Base-by-base conservation (phyloP, 2,888 invertebrate species). In the Melanophora roralis region DNA sequence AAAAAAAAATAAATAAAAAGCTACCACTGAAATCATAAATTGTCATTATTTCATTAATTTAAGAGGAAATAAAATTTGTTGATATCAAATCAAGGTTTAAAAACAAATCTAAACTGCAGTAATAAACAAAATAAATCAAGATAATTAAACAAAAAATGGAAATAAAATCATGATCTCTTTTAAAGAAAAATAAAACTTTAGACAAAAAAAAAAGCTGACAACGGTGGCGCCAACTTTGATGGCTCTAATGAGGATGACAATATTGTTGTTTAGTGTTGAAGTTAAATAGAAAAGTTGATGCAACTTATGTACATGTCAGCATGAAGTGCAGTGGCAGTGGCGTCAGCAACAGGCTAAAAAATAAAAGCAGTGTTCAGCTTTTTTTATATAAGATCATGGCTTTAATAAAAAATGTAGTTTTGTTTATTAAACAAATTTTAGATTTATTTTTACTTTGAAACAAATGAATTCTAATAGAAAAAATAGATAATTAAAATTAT, bases 291-390 rank as follows among this genome's bases (percentile, higher is more conserved):
- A 71, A 60, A 21, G 65, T 67, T 80, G 49, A 75, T 27, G 55
- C 71, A 75, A 72, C 60, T 75, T 75, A n/a, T n/a, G n/a, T n/a
- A 72, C 60, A 71, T 80, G 75, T 80, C 79, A 80, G 75, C 71
- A 55, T 64, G 8, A 19, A 53, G 12, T 51, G 27, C 27, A 27
- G 27, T 27, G 27, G 6, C 6, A 27, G 8, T 12, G 23, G 62
- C 14, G 34, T 27, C 55, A 43, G 12, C 36, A 14, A 16, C 36
- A 16, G 16, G 19, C 32, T 49, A 23, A 12, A 27, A 49, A 5
- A 7, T 7, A 53, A 32, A 36, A 23, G 59, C 23, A 19, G 1
- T 32, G 32, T 14, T 49, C 49, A 73, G 53, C 34, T 49, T 73
- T 67, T 65, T 74, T 53, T 69, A n/a, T n/a, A 69, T 36, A 64